phyloP scores from a whole-genome alignment of 2,888 invertebrate genomes.

The Allygus modestus region DNA sequence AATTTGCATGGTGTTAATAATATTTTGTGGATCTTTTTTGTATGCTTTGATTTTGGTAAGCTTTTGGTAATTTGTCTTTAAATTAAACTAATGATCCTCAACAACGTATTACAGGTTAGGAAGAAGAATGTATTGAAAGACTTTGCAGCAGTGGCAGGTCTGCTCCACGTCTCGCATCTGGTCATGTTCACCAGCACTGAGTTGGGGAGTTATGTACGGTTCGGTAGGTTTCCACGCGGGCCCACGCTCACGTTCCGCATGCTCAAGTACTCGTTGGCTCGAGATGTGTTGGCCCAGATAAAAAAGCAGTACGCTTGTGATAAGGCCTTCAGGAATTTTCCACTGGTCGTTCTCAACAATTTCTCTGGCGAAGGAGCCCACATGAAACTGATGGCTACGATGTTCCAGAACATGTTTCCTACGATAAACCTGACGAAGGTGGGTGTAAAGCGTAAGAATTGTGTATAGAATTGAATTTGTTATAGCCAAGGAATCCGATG shows the following conservation, averaged over 20 bases:
- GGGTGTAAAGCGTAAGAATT: conserved; percentile 71
- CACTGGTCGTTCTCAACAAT: conserved; percentile 93
- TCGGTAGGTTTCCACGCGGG: conserved; percentile 92
- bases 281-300: conserved; percentile 91
- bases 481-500: too few relatives aligned
- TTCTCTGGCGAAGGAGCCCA: conserved; percentile 94
- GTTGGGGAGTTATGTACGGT: conserved; percentile 89
- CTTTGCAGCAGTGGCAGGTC: conserved; percentile 93
- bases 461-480: too few relatives aligned
- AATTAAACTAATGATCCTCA: too few relatives aligned
- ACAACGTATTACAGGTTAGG: conserved; percentile 79
- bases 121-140: conserved; percentile 97
- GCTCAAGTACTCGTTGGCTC: conserved; percentile 86
- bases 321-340: conserved; percentile 91
- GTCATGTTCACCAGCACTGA: conserved; percentile 93
- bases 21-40: too few relatives aligned
- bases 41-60: too few relatives aligned
- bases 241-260: conserved; percentile 95
- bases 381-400: conserved; percentile 94
- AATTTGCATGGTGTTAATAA: too few relatives aligned
- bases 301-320: conserved; percentile 91
- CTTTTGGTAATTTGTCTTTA: too few relatives aligned
- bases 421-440: conserved; percentile 95
- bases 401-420: conserved; percentile 99
- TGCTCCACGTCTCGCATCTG: conserved; percentile 95